Base-by-base conservation (phyloP, 2,888 invertebrate species). In the Cosmopolites sordidus region DNA sequence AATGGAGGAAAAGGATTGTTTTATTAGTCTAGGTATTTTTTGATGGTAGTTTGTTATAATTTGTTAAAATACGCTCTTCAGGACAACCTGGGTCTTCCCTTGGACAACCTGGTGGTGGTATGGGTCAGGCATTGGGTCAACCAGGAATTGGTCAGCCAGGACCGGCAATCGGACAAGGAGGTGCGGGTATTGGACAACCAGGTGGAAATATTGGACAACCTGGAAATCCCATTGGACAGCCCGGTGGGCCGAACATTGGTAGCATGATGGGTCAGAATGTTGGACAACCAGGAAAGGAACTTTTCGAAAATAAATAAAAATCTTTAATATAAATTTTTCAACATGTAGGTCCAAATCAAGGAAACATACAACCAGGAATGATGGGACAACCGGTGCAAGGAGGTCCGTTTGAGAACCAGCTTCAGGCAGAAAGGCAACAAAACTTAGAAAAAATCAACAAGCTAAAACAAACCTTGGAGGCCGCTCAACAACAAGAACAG, bases 381-480 rank as follows among this genome's bases (percentile, higher is more conserved):
- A 68, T 69, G 67, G 69, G 69, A 3, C 64, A 62, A 16, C 68
- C 64, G n/a, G 65, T 64, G 6, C 70, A 69, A 48, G 56, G 69
- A 39, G 69, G 68, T 0, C 70, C 71, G 2, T 68, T 71, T 48
- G 72, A 73, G 58, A 78, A 84, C 64, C 83, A 84, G 11, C 70
- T 87, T 2, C 87, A 87, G 67, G 83, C 83, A 2, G 87, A 88
- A 12, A 73, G 89, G 0, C 87, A 88, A 64, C 87, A 88, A 68
- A 90, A 89, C 75, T 71, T 89, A 51, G 80, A 87, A 67, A 87
- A 87, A 74, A 90, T 90, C 44, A 81, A 83, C 63, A 82, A 89
- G 60, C 70, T 90, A 52, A 84, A 86, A 62, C 88, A 89, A 72
- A 88, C 87, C 0, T 71, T 90, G 54, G 87, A 89, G 69, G 88